Evolutionary conservation across 2,113 vertebrate genomes (phyloP), one percentile per base, ranked within the genome.

Genomic region (Lepisosteus osseus): DNA sequence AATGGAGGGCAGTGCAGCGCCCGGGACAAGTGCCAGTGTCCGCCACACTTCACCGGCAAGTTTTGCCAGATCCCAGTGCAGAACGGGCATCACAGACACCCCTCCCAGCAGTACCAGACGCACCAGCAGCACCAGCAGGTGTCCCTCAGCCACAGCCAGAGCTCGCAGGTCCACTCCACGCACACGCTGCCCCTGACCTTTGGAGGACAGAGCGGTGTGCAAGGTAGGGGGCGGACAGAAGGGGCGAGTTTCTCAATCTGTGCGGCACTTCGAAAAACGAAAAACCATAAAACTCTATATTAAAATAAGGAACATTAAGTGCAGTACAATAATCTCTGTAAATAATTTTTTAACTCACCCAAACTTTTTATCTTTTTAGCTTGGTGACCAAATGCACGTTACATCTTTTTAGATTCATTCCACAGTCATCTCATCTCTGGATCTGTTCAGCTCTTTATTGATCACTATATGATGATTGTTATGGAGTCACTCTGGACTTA

Each of bases 11-110:
- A 96, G 76, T 99, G 97, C 86, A 96, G 94, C 55, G 87, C 94
- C 74, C 92, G 96, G 84, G 95, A 99, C 85, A 97, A 97, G 83
- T 99, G 97, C 83, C 97, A 97, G 63, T 99, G 97, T 75, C 96
- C 97, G 65, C 95, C 96, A 55, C 95, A 91, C 87, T 98, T 95
- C 76, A 98, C 96, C 0, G 97, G 97, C 68, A 99, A 98, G 82
- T 95, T 99, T 77, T 99, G 97, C 80, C 97, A 99, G 86, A 94
- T 99, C 82, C 90, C 93, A 0, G 87, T 95, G 61, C 94, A 92
- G 47, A 91, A 79, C 6, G 86, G 90, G 68, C 84, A 80, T 3
- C n/a, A 87, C 72, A 84, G 90, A 7, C 69, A 86, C 0, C 90
- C 91, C 11, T 87, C 89, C 65, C 62, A 65, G 68, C 67, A 75